phyloP scores from a whole-genome alignment of 2,113 vertebrate genomes.

The Rhagologus leucostigma region DNA sequence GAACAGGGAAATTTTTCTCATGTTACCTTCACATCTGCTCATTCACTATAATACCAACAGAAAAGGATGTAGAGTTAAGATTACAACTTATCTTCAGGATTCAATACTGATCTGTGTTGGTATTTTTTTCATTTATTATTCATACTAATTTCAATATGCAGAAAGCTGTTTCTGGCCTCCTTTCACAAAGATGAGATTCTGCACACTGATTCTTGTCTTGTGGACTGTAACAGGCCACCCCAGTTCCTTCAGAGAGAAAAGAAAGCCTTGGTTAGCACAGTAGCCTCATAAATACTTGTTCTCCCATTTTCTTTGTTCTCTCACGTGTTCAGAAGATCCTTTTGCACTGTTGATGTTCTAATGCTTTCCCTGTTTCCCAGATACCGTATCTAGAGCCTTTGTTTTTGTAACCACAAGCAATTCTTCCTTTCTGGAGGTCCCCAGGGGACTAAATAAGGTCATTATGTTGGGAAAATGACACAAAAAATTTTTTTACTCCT shows the following conservation, averaged over 20 bases:
- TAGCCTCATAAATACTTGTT: neutral
- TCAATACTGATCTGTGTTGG: neutral
- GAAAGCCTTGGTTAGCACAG: neutral
- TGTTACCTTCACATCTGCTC: neutral
- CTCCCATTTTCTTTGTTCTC: neutral
- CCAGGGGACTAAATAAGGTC: neutral
- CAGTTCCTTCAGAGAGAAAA: neutral
- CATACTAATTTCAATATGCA: neutral
- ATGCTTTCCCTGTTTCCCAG: neutral
- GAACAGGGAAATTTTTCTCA: neutral
- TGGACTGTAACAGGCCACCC: neutral
- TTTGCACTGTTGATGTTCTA: rapidly evolving
- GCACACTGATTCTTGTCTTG: neutral
- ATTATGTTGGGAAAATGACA: neutral
- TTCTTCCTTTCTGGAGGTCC: neutral
- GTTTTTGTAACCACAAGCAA: neutral
- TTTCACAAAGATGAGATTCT: neutral
- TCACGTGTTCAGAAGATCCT: neutral
- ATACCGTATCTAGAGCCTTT: neutral
- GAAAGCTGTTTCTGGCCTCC: neutral
- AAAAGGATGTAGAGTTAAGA: neutral
- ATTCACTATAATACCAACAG: neutral
- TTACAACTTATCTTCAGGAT: neutral
- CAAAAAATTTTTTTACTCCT: neutral
- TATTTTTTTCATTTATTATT: neutral